phyloP scores from a whole-genome alignment of 1,140 invertebrate species.

The Oedothorax gibbosus region DNA sequence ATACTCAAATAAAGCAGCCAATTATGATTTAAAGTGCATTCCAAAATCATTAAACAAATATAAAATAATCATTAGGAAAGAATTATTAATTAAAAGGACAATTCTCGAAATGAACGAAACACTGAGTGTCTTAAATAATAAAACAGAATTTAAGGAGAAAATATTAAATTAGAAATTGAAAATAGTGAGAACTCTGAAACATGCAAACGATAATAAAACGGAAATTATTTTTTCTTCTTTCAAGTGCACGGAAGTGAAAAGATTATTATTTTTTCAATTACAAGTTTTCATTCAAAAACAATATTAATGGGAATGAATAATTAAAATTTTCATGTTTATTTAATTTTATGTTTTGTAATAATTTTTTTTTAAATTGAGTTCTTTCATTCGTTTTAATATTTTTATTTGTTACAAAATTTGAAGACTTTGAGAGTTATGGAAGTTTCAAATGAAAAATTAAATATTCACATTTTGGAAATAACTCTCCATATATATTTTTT shows the following conservation, averaged over 20 bases:
- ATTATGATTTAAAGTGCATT: slow-evolving; percentile 22
- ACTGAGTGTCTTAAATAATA: slow-evolving; percentile 33
- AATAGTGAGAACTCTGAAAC: slow-evolving; percentile 2
- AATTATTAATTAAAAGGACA: slow-evolving; percentile 55
- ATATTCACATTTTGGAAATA: no score
- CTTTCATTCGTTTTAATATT: no score
- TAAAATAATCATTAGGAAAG: slow-evolving; percentile 29
- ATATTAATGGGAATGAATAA: slow-evolving; percentile 31
- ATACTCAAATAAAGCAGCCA: neutral
- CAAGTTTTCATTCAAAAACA: slow-evolving; percentile 31
- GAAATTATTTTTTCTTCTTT: slow-evolving; percentile 36
- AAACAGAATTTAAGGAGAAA: slow-evolving; percentile 25
- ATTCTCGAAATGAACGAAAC: slow-evolving; percentile 6
- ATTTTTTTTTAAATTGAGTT: no score
- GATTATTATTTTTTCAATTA: slow-evolving; percentile 33
- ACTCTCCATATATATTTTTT: no score
- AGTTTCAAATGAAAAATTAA: no score
- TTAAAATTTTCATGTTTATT: neutral
- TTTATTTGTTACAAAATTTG: no score
- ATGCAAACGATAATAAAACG: neutral
- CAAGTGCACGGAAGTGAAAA: slow-evolving; percentile 17
- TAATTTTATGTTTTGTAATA: no score
- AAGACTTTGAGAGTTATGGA: no score
- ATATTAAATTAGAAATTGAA: slow-evolving; percentile 16
- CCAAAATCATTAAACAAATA: slow-evolving; percentile 42